A percentile compares a stretch with the other conserved stretches of the same genome.
These are phyloP conservation scores for Panagrolaimus sp. DNA, from an alignment of 1,140 invertebrate genomes.

Conservation along the genomic window DNA sequence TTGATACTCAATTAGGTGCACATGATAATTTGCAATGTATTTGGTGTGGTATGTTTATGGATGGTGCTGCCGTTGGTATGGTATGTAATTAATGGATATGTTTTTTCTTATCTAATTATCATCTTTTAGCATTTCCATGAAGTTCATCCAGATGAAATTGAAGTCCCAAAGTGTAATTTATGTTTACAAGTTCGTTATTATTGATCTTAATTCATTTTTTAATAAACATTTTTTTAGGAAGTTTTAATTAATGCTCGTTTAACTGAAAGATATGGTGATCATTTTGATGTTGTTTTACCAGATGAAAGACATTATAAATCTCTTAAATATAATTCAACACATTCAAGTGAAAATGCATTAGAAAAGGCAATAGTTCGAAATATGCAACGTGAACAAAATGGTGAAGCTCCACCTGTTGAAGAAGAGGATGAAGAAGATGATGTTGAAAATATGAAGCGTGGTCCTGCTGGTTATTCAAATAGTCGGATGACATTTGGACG, in stretches of 20 bases:
- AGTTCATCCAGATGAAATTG: constrained; percentile 54
- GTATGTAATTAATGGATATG: no score
- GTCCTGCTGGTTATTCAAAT: constrained; percentile 35
- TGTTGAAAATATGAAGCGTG: constrained; percentile 28
- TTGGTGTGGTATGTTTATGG: constrained; percentile 58
- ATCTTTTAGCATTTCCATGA: constrained; percentile 58
- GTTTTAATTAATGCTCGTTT: constrained; percentile 53
- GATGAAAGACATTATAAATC: constrained; percentile 50
- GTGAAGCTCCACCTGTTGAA: constrained; percentile 18
- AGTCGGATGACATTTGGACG: constrained; percentile 52
- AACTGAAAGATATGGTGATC: constrained; percentile 53
- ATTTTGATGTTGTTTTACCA: constrained; percentile 50
- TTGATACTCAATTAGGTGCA: constrained; percentile 40
- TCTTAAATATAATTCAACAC: constrained; percentile 39
- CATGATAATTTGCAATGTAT: constrained; percentile 57
- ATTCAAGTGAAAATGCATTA: constrained; percentile 31
- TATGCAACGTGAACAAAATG: constrained; percentile 13
- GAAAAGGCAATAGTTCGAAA: constrained; percentile 2
- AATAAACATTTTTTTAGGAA: constrained; percentile 42
- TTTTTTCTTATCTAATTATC: no score
- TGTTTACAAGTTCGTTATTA: constrained; percentile 44
- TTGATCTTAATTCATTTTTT: not conserved
- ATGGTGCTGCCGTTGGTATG: constrained; percentile 42
- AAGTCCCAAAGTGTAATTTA: constrained; percentile 55
- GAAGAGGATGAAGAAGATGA: constrained; percentile 29